These are phyloP conservation scores for Sympetrum striolatum DNA, from an alignment of 2,888 invertebrate species.

Conservation along the genomic window DNA sequence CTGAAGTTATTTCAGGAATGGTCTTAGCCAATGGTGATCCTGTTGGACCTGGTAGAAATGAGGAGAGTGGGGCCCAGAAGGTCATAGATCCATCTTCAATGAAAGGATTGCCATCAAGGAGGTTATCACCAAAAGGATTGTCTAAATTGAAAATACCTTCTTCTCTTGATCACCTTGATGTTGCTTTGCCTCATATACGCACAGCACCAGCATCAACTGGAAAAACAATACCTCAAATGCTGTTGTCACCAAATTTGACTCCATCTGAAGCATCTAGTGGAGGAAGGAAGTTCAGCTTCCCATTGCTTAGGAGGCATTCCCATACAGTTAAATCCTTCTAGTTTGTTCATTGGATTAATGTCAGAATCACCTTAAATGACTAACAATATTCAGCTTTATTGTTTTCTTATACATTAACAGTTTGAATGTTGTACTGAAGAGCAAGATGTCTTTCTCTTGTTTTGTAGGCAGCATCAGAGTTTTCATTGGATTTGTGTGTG, in stretches of 20 bases:
- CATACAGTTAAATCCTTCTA: conserved; percentile 21
- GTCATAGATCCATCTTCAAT: not conserved
- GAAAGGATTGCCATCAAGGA: not conserved
- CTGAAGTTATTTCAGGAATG: not conserved
- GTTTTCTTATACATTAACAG: not conserved
- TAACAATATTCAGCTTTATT: not conserved
- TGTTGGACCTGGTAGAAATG: not conserved
- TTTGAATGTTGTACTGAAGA: not conserved
- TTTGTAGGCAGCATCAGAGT: not conserved
- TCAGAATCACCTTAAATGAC: not conserved
- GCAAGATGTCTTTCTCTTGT: not conserved
- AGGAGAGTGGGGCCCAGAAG: not conserved
- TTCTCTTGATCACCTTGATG: not conserved
- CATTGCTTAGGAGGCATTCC: conserved; percentile 32
- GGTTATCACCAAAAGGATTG: not conserved
- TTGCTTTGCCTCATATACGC: not conserved
- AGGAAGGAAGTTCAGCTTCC: conserved; percentile 19
- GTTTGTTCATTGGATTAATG: not conserved
- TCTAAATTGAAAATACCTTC: not conserved
- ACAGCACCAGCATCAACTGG: conserved; percentile 1
- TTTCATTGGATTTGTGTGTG: not conserved
- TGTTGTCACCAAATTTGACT: conserved; percentile 3
- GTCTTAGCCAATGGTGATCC: not conserved
- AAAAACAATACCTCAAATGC: not conserved
- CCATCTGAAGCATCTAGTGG: not conserved